Conservation (phyloP, 2,888 invertebrate genomes). For the Amphipoea lucens region DNA sequence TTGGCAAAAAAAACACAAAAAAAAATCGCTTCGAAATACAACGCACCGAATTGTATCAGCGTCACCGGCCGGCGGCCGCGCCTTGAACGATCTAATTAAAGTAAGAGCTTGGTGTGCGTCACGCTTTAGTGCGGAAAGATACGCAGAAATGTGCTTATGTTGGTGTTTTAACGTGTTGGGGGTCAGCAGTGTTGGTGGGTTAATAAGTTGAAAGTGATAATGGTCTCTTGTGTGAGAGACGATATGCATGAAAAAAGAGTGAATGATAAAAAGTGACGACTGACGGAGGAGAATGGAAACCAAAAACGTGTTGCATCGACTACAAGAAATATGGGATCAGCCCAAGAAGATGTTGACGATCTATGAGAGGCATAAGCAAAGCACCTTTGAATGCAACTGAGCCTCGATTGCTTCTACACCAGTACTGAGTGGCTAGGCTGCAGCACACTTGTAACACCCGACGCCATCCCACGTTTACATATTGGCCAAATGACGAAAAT, state of each 20-base stretch:
- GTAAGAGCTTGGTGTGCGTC: conserved; percentile 72
- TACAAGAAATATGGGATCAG: background rate
- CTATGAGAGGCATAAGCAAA: background rate
- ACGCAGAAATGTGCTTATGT: conserved; percentile 23
- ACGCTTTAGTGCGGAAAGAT: conserved; percentile 62
- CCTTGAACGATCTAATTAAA: conserved; percentile 72
- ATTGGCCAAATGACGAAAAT: no score
- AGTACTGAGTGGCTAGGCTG: background rate
- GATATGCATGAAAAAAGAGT: background rate
- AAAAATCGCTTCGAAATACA: background rate
- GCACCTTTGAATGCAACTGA: background rate
- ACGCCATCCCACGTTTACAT: no score
- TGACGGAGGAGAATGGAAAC: background rate
- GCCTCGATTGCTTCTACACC: background rate
- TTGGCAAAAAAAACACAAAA: background rate
- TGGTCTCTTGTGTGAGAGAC: background rate
- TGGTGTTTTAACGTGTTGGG: conserved; percentile 11
- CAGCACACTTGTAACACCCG: no score
- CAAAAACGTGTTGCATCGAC: background rate
- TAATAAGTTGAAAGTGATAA: background rate
- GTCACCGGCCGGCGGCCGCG: conserved; percentile 58
- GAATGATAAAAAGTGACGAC: background rate
- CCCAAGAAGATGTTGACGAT: background rate
- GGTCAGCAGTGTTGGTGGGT: background rate
- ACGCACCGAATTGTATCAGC: conserved; percentile 25